These are phyloP conservation scores for Rousettus madagascariensis DNA, from an alignment of 2,797 vertebrate species.

Conservation along the genomic window DNA sequence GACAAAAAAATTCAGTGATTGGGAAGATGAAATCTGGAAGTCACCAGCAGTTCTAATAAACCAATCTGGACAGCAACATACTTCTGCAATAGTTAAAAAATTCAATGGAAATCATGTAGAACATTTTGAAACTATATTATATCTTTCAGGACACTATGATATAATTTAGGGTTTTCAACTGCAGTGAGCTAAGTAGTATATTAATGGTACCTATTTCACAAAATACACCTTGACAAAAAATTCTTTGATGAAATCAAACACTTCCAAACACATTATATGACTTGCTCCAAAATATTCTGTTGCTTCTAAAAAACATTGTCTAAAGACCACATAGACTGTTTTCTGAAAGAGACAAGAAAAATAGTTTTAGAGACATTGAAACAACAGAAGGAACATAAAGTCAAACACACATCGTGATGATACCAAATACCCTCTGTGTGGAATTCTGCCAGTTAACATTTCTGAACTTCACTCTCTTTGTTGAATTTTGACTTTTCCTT, in stretches of 20 bases:
- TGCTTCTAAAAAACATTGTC: background rate
- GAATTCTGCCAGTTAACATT: background rate
- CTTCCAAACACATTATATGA: background rate
- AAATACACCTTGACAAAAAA: background rate
- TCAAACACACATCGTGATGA: background rate
- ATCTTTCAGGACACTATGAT: background rate
- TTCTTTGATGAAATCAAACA: background rate
- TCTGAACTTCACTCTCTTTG: background rate
- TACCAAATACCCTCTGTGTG: background rate
- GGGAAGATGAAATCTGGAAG: background rate
- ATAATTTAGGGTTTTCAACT: background rate
- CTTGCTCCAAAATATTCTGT: background rate
- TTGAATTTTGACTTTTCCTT: background rate
- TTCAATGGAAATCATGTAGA: background rate
- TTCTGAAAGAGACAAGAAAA: background rate
- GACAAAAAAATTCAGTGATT: background rate
- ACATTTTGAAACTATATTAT: slow-evolving; percentile 5
- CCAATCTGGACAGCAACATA: background rate
- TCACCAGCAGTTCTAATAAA: background rate
- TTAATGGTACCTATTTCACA: background rate
- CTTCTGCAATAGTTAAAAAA: background rate
- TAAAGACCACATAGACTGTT: background rate
- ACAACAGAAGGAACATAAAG: background rate
- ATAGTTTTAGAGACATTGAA: background rate
- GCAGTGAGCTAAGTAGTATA: background rate